phyloP scores from a whole-genome alignment of 2,113 vertebrate genomes.

The Pelvicachromis taeniatus region DNA sequence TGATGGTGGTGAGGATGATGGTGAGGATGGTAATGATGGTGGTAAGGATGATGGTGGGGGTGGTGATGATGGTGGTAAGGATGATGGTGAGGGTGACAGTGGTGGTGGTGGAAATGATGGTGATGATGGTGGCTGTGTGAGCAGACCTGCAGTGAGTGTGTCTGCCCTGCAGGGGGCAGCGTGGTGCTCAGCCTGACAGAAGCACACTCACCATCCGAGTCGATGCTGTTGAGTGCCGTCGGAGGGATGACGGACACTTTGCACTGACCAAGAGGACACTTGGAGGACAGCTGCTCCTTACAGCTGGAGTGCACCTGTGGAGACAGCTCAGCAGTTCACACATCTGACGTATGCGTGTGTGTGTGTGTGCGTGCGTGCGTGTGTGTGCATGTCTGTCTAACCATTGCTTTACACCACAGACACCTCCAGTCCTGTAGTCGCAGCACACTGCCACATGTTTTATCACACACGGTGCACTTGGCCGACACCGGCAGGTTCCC shows the following conservation, averaged over 20 bases:
- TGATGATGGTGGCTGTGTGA: background rate
- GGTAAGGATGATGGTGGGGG: too few relatives aligned
- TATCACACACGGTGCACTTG: conserved; percentile 92
- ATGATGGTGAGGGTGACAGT: background rate
- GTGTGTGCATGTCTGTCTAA: conserved; percentile 37
- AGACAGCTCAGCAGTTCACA: background rate
- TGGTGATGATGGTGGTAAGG: background rate
- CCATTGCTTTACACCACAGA: conserved; percentile 98
- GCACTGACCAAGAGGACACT: conserved; percentile 94
- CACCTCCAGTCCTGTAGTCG: conserved; percentile 96
- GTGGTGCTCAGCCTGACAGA: background rate
- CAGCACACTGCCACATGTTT: conserved; percentile 93
- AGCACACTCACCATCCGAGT: conserved; percentile 84
- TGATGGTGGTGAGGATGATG: too few relatives aligned
- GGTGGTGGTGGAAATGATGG: background rate
- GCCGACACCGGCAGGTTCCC: conserved; percentile 95
- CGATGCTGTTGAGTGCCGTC: conserved; percentile 96
- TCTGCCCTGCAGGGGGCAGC: background rate
- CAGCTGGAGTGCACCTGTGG: conserved; percentile 88
- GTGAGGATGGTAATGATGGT: too few relatives aligned
- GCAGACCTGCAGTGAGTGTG: background rate
- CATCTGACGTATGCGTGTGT: background rate
- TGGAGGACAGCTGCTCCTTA: conserved; percentile 85
- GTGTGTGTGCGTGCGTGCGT: background rate
- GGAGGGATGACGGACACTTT: conserved; percentile 97